Conservation (phyloP, 2,113 vertebrate species). For the Paradisaea rubra region DNA sequence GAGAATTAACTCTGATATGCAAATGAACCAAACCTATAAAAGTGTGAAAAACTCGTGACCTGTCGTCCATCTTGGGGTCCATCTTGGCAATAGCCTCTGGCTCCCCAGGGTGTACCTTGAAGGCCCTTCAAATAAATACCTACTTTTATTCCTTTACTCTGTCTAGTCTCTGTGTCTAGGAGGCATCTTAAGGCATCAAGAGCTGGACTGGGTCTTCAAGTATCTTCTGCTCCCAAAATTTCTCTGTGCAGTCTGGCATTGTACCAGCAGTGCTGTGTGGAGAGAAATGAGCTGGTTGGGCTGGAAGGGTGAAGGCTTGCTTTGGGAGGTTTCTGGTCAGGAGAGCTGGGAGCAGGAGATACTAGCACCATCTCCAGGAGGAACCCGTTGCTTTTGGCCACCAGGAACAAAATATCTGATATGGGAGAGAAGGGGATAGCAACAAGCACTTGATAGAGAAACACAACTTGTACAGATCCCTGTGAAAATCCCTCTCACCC, state of each 20-base stretch:
- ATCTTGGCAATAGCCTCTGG: too few relatives aligned
- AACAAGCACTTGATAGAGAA: background rate
- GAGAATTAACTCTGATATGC: too few relatives aligned
- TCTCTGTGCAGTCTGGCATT: background rate
- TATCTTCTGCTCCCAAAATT: background rate
- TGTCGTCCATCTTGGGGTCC: too few relatives aligned
- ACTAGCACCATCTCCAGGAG: background rate
- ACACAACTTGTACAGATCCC: background rate
- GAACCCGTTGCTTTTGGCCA: background rate
- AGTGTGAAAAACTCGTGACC: too few relatives aligned
- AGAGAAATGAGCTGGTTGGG: background rate
- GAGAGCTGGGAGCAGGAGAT: background rate
- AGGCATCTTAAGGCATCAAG: too few relatives aligned
- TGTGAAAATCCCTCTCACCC: background rate
- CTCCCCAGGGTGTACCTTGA: too few relatives aligned
- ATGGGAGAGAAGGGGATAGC: background rate
- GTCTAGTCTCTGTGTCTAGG: too few relatives aligned
- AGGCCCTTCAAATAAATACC: too few relatives aligned
- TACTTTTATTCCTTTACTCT: too few relatives aligned
- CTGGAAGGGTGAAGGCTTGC: background rate
- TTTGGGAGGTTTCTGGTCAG: background rate
- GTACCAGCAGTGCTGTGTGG: background rate
- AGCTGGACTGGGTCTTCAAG: background rate
- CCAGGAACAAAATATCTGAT: background rate
- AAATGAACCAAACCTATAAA: too few relatives aligned